Evolutionary conservation across 2,888 invertebrate genomes (phyloP).

Genomic region (Caenorhabditis sulstoni): DNA sequence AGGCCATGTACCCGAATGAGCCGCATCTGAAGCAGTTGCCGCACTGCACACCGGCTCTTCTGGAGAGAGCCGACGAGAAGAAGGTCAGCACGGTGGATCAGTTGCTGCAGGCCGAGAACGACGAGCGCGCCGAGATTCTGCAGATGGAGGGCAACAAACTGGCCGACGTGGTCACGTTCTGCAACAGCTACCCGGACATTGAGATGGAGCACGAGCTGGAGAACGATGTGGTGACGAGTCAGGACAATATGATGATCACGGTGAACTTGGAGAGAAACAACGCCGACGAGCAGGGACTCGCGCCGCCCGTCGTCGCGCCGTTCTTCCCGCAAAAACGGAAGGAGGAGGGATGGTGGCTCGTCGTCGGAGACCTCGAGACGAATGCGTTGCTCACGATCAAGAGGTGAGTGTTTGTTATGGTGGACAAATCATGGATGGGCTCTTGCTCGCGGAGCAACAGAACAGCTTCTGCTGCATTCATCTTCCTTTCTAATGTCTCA

Average conservation of each 20-base stretch:
- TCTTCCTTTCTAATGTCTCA: too few relatives aligned
- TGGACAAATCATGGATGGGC: not conserved
- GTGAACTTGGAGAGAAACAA: slow-evolving; percentile 96
- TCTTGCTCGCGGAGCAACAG: too few relatives aligned
- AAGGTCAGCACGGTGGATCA: slow-evolving; percentile 93
- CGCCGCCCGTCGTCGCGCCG: slow-evolving; percentile 93
- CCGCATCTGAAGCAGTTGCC: slow-evolving; percentile 97
- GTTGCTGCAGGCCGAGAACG: slow-evolving; percentile 92
- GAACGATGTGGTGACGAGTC: slow-evolving; percentile 87
- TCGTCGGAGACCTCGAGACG: slow-evolving; percentile 94
- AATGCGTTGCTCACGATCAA: slow-evolving; percentile 98
- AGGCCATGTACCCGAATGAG: slow-evolving; percentile 99
- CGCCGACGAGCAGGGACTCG: slow-evolving; percentile 88
- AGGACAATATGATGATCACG: slow-evolving; percentile 90
- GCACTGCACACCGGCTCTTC: slow-evolving; percentile 91
- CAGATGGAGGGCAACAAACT: slow-evolving; percentile 88
- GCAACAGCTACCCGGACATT: slow-evolving; percentile 98
- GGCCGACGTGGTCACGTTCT: slow-evolving; percentile 98
- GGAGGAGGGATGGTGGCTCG: slow-evolving; percentile 91
- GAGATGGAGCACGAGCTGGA: slow-evolving; percentile 94
- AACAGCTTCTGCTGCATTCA: too few relatives aligned
- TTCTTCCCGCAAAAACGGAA: slow-evolving; percentile 91
- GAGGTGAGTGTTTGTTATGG: slow-evolving; percentile 83
- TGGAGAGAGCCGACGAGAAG: slow-evolving; percentile 92
- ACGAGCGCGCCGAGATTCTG: slow-evolving; percentile 86